A percentile compares a stretch with the other conserved stretches of the same genome.
phyloP scores from a whole-genome alignment of 37 sponge, comb jelly and placozoan genomes.

The Spongia lamella region DNA sequence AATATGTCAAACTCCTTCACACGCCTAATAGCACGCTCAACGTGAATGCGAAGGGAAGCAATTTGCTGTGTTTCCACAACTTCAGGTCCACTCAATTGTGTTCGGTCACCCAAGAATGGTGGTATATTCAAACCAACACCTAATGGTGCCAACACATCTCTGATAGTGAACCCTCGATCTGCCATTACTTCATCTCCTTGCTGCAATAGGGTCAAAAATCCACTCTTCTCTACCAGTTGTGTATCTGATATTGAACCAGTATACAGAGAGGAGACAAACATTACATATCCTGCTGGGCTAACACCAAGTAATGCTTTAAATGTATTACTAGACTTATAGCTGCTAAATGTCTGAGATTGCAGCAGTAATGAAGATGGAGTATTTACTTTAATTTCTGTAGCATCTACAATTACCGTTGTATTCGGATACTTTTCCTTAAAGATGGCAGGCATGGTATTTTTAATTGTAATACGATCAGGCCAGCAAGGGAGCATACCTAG shows the following conservation, averaged over 20 bases:
- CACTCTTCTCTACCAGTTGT: slow-evolving; percentile 5
- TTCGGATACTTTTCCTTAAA: no score
- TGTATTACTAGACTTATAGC: neutral
- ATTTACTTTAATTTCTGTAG: no score
- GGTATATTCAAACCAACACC: slow-evolving; percentile 7
- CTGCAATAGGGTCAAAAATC: neutral
- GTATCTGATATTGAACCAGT: slow-evolving; percentile 6
- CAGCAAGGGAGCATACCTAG: no score
- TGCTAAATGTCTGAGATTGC: neutral
- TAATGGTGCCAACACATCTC: neutral
- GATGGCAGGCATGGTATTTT: no score
- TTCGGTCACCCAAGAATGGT: neutral
- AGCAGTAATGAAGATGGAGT: neutral
- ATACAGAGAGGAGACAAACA: neutral
- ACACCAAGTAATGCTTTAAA: slow-evolving; percentile 5
- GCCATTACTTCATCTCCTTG: neutral
- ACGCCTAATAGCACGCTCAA: slow-evolving; percentile 11
- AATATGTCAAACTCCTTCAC: slow-evolving; percentile 6
- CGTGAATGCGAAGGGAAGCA: slow-evolving; percentile 12
- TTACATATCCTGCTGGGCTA: no score
- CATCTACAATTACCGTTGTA: no score
- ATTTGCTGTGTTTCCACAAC: no score
- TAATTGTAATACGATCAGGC: no score
- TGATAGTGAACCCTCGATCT: slow-evolving; percentile 3
- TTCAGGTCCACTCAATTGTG: neutral